These are phyloP conservation scores for Taenaris catops DNA, from an alignment of 2,888 invertebrate genomes.

Conservation along the genomic window DNA sequence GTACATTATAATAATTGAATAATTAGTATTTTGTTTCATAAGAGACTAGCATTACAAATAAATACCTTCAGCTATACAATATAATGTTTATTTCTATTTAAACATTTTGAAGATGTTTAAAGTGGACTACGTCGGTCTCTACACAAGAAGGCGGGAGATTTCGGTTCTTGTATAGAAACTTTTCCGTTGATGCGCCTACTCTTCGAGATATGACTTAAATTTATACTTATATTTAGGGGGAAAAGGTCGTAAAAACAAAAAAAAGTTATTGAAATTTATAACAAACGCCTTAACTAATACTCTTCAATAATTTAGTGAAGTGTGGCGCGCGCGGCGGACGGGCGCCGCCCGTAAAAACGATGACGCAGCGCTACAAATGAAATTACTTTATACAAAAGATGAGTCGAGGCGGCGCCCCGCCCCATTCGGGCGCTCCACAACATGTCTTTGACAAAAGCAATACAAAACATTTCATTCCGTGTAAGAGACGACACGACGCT, in stretches of 20 bases:
- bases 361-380: slow-evolving; percentile 48
- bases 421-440: slow-evolving; percentile 34
- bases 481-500: slow-evolving; percentile 74
- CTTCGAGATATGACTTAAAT: slow-evolving; percentile 77
- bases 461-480: slow-evolving; percentile 78
- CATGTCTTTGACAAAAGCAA: slow-evolving; percentile 69
- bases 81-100: slow-evolving; percentile 75
- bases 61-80: slow-evolving; percentile 79
- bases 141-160: slow-evolving; percentile 53
- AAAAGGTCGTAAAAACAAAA: slow-evolving; percentile 77
- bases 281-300: slow-evolving; percentile 79
- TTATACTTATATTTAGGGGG: slow-evolving; percentile 76
- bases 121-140: slow-evolving; percentile 69
- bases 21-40: slow-evolving; percentile 79
- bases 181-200: slow-evolving; percentile 68
- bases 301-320: slow-evolving; percentile 69
- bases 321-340: slow-evolving; percentile 35
- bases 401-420: slow-evolving; percentile 32
- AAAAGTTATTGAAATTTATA: slow-evolving; percentile 73
- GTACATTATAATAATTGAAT: slow-evolving; percentile 80
- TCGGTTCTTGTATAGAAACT: slow-evolving; percentile 62
- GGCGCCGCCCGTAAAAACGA: slow-evolving; percentile 29
- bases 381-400: slow-evolving; percentile 65
- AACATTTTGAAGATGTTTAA: slow-evolving; percentile 76
- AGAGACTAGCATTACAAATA: slow-evolving; percentile 80